Evolutionary conservation across 2,113 vertebrate species (phyloP), one percentile per base, ranked within the genome.

Genomic region (Peromyscus maniculatus): DNA sequence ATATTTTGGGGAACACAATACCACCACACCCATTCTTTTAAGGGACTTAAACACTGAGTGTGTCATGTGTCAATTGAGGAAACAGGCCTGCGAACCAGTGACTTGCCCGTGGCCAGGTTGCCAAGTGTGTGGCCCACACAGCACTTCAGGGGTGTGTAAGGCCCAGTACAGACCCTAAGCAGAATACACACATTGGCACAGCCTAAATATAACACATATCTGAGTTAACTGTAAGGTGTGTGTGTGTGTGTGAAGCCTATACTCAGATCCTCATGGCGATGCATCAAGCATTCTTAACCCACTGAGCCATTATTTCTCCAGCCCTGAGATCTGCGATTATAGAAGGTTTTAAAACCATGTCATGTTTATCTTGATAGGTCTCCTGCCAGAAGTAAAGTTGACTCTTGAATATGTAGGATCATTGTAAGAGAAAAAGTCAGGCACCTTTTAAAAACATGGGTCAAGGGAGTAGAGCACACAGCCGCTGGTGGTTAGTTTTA

Each of bases 91-190:
- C 4, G 49, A n/a, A 33, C 57, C 26, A 84, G 36, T 0, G 26
- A 21, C n/a, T 64, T 66, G 8, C n/a, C 87, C 43, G 0, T 13
- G n/a, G 22, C 57, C 31, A 22, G 12, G 19, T 4, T 28, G 11
- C 69, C 33, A 55, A 1, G 13, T 5, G 62, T 24, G 8, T 1
- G 5, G 57, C 19, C 52, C 57, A 43, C 26, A 74, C 21, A 66
- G 49, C 16, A 1, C n/a, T 2, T 10, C 17, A 46, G 16, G 8
- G 0, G 52, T 55, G 5, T 0, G 10, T 19, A 2, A 5, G 2
- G 15, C 12, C 43, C 36, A 21, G 5, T 4, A 39, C 17, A 12
- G 59, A 43, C 57, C 71, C 66, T 80, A 52, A 24, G 26, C 7
- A n/a, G 13, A 49, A 59, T 28, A 52, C 2, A 4, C 33, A 52